Percentiles rank a stretch among this genome's conserved stretches.
phyloP scores from a whole-genome alignment of 2,113 vertebrate genomes.

The Elgaria multicarinata region DNA sequence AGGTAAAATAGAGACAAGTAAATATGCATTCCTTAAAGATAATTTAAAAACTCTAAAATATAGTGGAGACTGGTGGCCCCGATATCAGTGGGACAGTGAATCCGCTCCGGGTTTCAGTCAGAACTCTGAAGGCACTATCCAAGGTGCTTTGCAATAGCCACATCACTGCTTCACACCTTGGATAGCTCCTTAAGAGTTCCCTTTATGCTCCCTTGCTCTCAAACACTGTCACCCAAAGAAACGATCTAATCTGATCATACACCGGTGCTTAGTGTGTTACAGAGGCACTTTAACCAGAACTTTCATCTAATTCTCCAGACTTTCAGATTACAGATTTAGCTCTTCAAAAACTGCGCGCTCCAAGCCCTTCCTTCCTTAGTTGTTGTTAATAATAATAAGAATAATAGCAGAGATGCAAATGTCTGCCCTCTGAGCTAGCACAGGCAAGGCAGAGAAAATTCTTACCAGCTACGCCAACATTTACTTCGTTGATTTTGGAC shows the following conservation, averaged over 20 bases:
- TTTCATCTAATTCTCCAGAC: neutral
- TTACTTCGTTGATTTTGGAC: slow-evolving; percentile 73
- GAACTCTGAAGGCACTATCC: too few relatives aligned
- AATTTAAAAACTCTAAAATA: neutral
- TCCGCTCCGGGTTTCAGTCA: too few relatives aligned
- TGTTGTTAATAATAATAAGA: neutral
- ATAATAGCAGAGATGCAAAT: neutral
- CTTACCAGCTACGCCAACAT: slow-evolving; percentile 78
- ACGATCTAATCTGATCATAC: neutral
- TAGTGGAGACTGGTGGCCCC: too few relatives aligned
- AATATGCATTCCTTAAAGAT: neutral
- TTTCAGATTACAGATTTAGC: neutral
- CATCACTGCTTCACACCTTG: too few relatives aligned
- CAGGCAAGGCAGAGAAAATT: slow-evolving; percentile 6
- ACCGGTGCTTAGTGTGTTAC: neutral
- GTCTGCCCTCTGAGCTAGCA: neutral
- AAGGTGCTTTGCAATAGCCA: too few relatives aligned
- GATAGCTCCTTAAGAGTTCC: neutral
- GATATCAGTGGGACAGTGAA: too few relatives aligned
- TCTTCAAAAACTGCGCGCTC: neutral
- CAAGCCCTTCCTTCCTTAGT: too few relatives aligned
- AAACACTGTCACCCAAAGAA: neutral
- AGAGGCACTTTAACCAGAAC: neutral
- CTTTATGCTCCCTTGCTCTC: neutral
- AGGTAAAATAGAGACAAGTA: neutral